These are phyloP conservation scores for Anthoscopus minutus DNA, from an alignment of 2,113 vertebrate genomes.

Conservation along the genomic window DNA sequence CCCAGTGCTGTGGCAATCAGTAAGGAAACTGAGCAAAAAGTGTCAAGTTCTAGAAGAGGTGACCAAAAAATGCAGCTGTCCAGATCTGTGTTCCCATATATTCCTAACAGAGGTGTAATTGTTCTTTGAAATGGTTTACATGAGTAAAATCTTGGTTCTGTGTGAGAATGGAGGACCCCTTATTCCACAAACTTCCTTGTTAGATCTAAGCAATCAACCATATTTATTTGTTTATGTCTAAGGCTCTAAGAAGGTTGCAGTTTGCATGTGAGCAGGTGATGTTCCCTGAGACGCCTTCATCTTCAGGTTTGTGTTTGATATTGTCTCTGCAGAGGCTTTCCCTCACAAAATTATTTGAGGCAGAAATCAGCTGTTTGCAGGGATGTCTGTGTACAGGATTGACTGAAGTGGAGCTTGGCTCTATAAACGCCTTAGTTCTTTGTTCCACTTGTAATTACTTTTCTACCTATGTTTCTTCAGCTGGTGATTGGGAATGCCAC, in stretches of 20 bases:
- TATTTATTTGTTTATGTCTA: constrained; percentile 1
- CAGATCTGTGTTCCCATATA: neutral
- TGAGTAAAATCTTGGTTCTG: neutral
- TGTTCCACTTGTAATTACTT: neutral
- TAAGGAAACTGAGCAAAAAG: neutral
- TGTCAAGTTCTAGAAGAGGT: neutral
- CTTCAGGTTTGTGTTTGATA: constrained; percentile 63
- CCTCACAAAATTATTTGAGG: neutral
- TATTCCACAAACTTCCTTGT: neutral
- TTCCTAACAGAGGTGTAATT: neutral
- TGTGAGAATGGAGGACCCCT: neutral
- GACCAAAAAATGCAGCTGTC: neutral
- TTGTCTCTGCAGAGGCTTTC: neutral
- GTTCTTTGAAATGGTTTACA: neutral
- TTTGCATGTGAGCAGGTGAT: neutral
- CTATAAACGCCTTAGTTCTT: neutral
- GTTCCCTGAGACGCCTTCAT: neutral
- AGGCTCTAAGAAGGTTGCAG: constrained; percentile 17
- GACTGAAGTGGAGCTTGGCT: neutral
- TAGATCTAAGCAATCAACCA: neutral
- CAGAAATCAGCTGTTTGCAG: neutral
- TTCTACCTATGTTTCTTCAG: neutral
- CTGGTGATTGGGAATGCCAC: neutral
- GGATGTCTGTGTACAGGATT: neutral
- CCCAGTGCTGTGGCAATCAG: neutral